phyloP scores from a whole-genome alignment of 2,888 invertebrate genomes.

The Ischnura elegans region DNA sequence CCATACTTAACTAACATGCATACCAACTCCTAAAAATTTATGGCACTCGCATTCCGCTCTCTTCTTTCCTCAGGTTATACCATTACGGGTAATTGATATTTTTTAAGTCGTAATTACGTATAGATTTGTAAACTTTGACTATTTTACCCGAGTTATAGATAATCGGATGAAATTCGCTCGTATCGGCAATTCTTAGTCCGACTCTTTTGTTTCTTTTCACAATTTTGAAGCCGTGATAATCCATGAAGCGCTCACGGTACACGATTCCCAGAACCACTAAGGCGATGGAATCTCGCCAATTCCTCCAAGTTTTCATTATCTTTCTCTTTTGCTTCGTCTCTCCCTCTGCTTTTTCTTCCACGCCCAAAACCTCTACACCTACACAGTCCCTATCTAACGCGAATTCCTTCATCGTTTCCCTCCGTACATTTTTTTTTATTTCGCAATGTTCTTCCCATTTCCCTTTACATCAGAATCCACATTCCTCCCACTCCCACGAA shows the following conservation, averaged over 20 bases:
- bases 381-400: too few species aligned
- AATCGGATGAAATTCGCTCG: too few species aligned
- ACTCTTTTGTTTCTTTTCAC: neutral
- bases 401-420: neutral
- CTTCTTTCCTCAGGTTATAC: too few species aligned
- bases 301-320: neutral
- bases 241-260: neutral
- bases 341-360: neutral
- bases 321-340: neutral
- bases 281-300: neutral
- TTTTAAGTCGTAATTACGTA: too few species aligned
- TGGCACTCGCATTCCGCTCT: too few species aligned
- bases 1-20: too few species aligned
- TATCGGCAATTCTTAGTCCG: neutral
- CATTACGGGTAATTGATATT: too few species aligned
- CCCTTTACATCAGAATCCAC: neutral
- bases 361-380: too few species aligned
- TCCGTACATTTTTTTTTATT: neutral
- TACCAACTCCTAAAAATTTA: too few species aligned
- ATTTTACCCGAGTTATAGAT: too few species aligned
- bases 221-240: neutral
- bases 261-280: neutral
- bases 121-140: too few species aligned
- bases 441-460: neutral
- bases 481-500: neutral